Evolutionary conservation across 2,113 vertebrate genomes (phyloP).

Genomic region (Potamarius usumacintae): DNA sequence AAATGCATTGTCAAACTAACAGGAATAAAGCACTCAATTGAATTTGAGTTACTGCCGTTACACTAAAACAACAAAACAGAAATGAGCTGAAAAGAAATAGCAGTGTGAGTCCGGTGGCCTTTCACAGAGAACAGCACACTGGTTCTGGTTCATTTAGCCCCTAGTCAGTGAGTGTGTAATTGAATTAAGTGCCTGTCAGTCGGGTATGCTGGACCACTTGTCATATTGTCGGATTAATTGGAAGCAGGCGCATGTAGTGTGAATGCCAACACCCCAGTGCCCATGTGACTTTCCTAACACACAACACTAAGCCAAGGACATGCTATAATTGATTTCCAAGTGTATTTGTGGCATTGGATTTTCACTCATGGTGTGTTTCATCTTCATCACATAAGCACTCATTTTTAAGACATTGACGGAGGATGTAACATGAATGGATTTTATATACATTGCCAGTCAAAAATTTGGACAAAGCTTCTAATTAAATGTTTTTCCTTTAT

Average conservation of each 20-base stretch:
- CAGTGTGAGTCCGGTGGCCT: slow-evolving; percentile 26
- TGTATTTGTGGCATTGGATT: not conserved
- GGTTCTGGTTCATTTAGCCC: slow-evolving; percentile 58
- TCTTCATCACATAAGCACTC: not conserved
- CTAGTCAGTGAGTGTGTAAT: slow-evolving; percentile 52
- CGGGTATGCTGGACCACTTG: slow-evolving; percentile 33
- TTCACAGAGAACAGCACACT: slow-evolving; percentile 48
- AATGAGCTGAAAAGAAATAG: not conserved
- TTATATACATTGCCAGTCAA: too few relatives aligned
- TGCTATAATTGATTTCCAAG: not conserved
- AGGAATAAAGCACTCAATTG: not conserved
- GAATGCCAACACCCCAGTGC: slow-evolving; percentile 54
- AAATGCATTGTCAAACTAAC: not conserved
- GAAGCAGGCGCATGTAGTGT: slow-evolving; percentile 14
- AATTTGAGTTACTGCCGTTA: not conserved
- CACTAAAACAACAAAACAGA: not conserved
- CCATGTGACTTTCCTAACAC: slow-evolving; percentile 13
- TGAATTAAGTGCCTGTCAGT: slow-evolving; percentile 51
- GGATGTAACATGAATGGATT: not conserved
- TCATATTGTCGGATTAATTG: slow-evolving; percentile 42
- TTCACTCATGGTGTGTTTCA: not conserved
- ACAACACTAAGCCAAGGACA: slow-evolving; percentile 21
- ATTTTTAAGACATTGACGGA: not conserved
- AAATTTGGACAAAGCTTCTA: too few relatives aligned
- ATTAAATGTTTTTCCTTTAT: too few relatives aligned